Percentiles rank a stretch among this genome's conserved stretches.
These are phyloP conservation scores for Acrossocheilus fasciatus DNA, from an alignment of 2,797 vertebrate species.

Conservation along the genomic window DNA sequence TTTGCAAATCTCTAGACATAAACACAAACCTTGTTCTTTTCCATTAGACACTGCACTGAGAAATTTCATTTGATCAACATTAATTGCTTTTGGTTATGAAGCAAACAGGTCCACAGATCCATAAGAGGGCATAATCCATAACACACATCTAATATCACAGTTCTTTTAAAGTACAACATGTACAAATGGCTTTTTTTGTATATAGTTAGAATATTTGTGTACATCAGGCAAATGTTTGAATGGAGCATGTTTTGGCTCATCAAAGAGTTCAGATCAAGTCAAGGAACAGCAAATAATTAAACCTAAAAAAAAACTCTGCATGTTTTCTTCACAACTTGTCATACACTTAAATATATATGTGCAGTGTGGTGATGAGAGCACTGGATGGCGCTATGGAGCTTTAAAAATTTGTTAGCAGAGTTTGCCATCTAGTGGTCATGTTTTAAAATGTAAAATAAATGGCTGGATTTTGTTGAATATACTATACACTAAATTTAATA, in stretches of 20 bases:
- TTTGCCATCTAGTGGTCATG: constrained; percentile 53
- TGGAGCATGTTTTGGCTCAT: background rate
- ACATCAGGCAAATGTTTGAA: background rate
- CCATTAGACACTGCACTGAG: background rate
- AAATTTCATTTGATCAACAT: background rate
- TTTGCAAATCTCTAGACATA: constrained; percentile 34
- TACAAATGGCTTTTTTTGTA: background rate
- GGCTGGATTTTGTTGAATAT: background rate
- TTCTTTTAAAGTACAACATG: background rate
- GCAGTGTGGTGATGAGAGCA: background rate
- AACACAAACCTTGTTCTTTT: background rate
- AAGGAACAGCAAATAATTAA: background rate
- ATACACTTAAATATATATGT: constrained; percentile 1
- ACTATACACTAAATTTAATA: background rate
- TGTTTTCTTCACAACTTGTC: background rate
- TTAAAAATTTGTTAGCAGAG: background rate
- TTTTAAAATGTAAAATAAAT: background rate
- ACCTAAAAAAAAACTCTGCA: background rate
- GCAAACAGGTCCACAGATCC: background rate
- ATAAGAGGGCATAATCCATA: background rate
- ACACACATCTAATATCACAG: background rate
- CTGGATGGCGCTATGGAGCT: background rate
- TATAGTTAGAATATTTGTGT: background rate
- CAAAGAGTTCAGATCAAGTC: background rate
- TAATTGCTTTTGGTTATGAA: background rate